Conservation (phyloP, 2,888 invertebrate species). For the Gerris lacustris region DNA sequence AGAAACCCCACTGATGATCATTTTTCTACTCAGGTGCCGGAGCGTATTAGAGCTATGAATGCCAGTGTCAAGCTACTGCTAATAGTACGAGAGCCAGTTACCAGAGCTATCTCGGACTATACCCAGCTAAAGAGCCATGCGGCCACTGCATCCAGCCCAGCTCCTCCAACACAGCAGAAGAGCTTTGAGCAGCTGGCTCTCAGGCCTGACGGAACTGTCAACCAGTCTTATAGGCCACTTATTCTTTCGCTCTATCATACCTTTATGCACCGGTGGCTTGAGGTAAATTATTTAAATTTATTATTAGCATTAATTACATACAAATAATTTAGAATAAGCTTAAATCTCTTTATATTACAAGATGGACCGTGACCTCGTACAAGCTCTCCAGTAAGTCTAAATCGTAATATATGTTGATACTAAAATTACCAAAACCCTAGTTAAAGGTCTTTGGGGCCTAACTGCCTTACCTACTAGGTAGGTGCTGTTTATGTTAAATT, state of each 20-base stretch:
- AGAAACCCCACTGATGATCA: neutral
- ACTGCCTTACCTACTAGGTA: too few relatives aligned
- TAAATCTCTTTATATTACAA: too few relatives aligned
- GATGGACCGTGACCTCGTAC: too few relatives aligned
- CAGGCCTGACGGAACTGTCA: constrained; percentile 67
- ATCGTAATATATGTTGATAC: too few relatives aligned
- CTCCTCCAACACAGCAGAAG: constrained; percentile 36
- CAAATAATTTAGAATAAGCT: too few relatives aligned
- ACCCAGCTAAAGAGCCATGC: constrained; percentile 80
- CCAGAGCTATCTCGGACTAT: constrained; percentile 91
- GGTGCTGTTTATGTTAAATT: too few relatives aligned
- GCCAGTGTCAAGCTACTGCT: constrained; percentile 78
- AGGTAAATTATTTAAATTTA: constrained; percentile 35
- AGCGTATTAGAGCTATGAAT: constrained; percentile 88
- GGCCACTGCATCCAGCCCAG: constrained; percentile 46
- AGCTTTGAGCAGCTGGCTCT: constrained; percentile 73
- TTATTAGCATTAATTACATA: neutral
- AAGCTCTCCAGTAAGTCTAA: too few relatives aligned
- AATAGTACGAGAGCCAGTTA: constrained; percentile 91
- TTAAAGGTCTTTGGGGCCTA: too few relatives aligned
- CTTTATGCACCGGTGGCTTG: constrained; percentile 82
- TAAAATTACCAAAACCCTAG: too few relatives aligned
- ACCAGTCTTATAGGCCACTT: constrained; percentile 69
- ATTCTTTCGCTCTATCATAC: constrained; percentile 83
- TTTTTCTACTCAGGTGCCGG: constrained; percentile 56